phyloP scores from a whole-genome alignment of 2,888 invertebrate genomes.

The Homarus gammarus region DNA sequence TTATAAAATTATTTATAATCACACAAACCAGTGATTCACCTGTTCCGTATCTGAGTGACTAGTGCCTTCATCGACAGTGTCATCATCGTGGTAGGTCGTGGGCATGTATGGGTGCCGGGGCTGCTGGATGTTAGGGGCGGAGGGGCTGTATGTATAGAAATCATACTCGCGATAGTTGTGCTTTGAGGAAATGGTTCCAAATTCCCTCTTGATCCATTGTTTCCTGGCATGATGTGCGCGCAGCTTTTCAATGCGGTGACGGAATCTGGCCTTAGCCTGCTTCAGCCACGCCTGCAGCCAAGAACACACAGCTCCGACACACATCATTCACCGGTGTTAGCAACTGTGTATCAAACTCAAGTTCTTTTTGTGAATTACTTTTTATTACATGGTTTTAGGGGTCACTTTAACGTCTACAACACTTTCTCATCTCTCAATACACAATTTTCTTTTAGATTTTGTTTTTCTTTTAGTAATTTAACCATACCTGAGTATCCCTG shows the following conservation, averaged over 20 bases:
- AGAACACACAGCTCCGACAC: conserved; percentile 49
- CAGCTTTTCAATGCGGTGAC: conserved; percentile 60
- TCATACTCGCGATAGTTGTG: conserved; percentile 18
- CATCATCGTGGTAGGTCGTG: conserved; percentile 38
- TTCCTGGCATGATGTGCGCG: conserved; percentile 52
- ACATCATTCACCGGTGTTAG: conserved; percentile 26
- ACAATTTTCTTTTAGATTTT: too few species aligned
- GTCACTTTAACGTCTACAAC: too few species aligned
- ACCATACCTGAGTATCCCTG: too few species aligned
- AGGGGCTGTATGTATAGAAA: background rate
- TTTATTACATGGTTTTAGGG: too few species aligned
- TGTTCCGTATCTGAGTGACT: conserved; percentile 30
- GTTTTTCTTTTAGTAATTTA: too few species aligned
- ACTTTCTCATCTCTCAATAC: background rate
- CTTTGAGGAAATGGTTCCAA: background rate
- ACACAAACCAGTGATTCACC: too few species aligned
- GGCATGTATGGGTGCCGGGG: conserved; percentile 55
- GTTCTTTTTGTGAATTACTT: background rate
- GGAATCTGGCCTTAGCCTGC: conserved; percentile 65
- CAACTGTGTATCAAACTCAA: too few species aligned
- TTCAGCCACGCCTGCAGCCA: conserved; percentile 43
- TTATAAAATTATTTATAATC: too few species aligned
- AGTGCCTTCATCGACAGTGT: conserved; percentile 4
- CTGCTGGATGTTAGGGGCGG: conserved; percentile 6
- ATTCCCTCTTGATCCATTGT: conserved; percentile 62